Evolutionary conservation across 2,888 invertebrate species (phyloP).

Genomic region (Leptinotarsa tumamoca): DNA sequence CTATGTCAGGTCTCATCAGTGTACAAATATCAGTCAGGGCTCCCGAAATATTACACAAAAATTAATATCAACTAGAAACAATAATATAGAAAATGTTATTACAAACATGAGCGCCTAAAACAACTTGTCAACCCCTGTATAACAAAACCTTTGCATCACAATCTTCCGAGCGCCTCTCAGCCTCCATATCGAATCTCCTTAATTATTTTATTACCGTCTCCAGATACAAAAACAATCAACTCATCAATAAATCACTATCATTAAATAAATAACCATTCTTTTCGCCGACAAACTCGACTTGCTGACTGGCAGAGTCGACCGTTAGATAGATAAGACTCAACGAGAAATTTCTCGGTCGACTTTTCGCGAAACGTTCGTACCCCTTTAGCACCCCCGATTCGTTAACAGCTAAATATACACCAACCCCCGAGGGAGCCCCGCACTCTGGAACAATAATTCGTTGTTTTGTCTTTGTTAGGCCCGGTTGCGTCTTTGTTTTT

Average conservation of each 20-base stretch:
- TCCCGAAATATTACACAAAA: no score
- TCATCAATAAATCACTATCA: slow-evolving; percentile 18
- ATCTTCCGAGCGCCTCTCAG: neutral
- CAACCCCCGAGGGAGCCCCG: slow-evolving; percentile 18
- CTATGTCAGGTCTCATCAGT: no score
- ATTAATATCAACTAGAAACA: no score
- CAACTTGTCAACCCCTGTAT: neutral
- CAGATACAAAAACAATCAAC: neutral
- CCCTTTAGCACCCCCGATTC: slow-evolving; percentile 8
- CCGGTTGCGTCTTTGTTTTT: slow-evolving; percentile 42
- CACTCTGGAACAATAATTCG: slow-evolving; percentile 27
- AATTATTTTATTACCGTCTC: slow-evolving; percentile 4
- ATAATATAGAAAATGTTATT: no score
- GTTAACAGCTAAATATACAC: slow-evolving; percentile 25
- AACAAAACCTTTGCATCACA: neutral
- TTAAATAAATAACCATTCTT: slow-evolving; percentile 7
- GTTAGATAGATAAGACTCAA: slow-evolving; percentile 6
- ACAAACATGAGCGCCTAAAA: no score
- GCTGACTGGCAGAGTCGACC: neutral
- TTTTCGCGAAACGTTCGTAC: slow-evolving; percentile 9
- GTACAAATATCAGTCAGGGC: no score
- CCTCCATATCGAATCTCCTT: neutral
- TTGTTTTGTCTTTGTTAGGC: slow-evolving; percentile 27
- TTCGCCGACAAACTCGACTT: neutral
- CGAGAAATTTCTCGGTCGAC: neutral